Conservation (phyloP, 2,113 vertebrate species). For the Natator depressus region DNA sequence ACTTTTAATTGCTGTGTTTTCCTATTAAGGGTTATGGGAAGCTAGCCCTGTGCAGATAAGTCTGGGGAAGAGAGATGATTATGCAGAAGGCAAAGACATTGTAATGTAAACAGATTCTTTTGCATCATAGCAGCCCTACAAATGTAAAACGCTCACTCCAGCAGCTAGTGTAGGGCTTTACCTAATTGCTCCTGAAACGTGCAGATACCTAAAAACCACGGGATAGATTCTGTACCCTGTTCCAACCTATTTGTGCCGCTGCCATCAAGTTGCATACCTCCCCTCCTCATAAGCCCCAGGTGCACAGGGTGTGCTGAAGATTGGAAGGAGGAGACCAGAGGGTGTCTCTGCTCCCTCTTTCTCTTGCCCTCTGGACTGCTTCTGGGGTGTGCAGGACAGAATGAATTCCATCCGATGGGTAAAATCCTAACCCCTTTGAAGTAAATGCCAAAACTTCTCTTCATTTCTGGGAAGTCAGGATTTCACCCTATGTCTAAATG, state of each 20-base stretch:
- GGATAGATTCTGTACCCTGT: neutral
- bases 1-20: neutral
- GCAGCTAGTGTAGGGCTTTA: constrained; percentile 68
- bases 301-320: neutral
- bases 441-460: neutral
- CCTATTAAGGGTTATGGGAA: constrained; percentile 28
- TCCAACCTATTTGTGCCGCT: neutral
- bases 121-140: constrained; percentile 60
- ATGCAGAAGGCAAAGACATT: constrained; percentile 56
- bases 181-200: constrained; percentile 38
- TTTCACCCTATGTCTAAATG: neutral
- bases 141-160: constrained; percentile 60
- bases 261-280: neutral
- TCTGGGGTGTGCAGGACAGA: neutral
- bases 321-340: neutral
- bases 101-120: constrained; percentile 71
- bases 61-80: constrained; percentile 44
- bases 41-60: constrained; percentile 58
- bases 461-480: neutral
- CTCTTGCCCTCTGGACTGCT: constrained; percentile 18
- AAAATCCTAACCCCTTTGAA: constrained; percentile 8
- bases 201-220: neutral
- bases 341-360: constrained; percentile 9
- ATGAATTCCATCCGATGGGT: neutral
- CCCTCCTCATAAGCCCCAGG: neutral